Evolutionary conservation across 2,113 vertebrate genomes (phyloP), one percentile per base, ranked within the genome.

Genomic region (Pluvialis apricaria): DNA sequence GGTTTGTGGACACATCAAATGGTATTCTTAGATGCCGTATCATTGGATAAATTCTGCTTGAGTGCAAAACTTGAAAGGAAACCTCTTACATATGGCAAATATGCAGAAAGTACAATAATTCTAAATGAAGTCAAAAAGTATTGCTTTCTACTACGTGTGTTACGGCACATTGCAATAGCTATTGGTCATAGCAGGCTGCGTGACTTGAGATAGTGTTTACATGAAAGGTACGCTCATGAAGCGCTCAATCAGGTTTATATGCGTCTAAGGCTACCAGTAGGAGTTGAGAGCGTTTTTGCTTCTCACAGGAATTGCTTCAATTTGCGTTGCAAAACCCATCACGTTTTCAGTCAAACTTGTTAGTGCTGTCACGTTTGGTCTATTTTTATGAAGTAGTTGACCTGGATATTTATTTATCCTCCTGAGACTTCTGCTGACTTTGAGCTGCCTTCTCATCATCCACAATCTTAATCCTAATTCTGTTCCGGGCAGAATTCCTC

Each of bases 211-310:
- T 14, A 31, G 40, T 1, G 11, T 17, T 44, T 52, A 38, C 14
- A 5, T 42, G 38, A 38, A 5, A 51, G 76, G n/a, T 6, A n/a
- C 0, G 2, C 29, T 91, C 47, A 32, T 0, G 1, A 52, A 88
- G 28, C 29, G 9, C 16, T 71, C 15, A 0, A 4, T 38, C 44
- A 12, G 36, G 47, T 90, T 57, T 34, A 24, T 29, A 3, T 13
- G 52, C 34, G 34, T 31, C 66, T 61, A 34, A 45, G 32, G 66
- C 36, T 42, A 28, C 51, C 49, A 73, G 36, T 40, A 58, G 51
- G 62, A 52, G 8, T 5, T 44, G 62, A 80, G 36, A 86, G 9
- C 34, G 36, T 79, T 49, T 72, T 31, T 54, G 29, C 42, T 69
- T 69, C 79, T 76, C 62, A 15, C 6, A 80, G 49, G 38, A 75